phyloP scores from a whole-genome alignment of 1,140 invertebrate genomes.

The Mercenaria mercenaria region DNA sequence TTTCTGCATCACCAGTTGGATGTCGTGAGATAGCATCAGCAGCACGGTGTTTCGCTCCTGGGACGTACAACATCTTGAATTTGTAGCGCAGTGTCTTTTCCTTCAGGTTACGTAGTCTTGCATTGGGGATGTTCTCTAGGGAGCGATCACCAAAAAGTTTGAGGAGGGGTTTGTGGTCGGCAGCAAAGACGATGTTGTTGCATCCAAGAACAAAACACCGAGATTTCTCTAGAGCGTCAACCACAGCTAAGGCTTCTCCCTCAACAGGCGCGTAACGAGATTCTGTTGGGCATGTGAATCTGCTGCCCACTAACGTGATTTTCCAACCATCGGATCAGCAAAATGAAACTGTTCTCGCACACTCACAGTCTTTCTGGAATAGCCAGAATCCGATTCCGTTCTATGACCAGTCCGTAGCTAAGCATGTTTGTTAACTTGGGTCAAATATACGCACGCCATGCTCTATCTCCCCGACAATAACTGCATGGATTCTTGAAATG shows the following conservation, averaged over 20 bases:
- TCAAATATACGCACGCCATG: conserved; percentile 65
- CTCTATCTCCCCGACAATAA: conserved; percentile 45
- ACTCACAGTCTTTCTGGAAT: conserved; percentile 51
- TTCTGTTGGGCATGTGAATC: conserved; percentile 70
- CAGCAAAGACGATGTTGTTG: conserved; percentile 67
- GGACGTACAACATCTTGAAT: conserved; percentile 67
- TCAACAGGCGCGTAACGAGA: conserved; percentile 70
- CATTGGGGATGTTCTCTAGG: too few relatives aligned
- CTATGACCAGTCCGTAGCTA: conserved; percentile 67
- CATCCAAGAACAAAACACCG: conserved; percentile 72
- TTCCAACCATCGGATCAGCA: conserved; percentile 61
- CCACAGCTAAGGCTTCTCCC: conserved; percentile 72
- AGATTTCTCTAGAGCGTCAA: conserved; percentile 65
- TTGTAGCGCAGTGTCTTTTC: too few relatives aligned
- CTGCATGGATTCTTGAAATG: conserved; percentile 59
- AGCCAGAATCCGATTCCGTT: too few relatives aligned
- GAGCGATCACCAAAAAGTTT: conserved; percentile 65
- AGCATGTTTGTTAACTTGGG: conserved; percentile 55
- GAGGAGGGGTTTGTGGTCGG: conserved; percentile 73
- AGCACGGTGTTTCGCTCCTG: conserved; percentile 54
- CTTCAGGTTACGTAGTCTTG: conserved; percentile 62
- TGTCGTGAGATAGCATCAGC: conserved; percentile 57
- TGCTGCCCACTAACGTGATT: conserved; percentile 68
- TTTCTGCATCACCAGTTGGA: conserved; percentile 50
- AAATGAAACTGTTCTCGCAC: conserved; percentile 15